Evolutionary conservation across 2,113 vertebrate species (phyloP), one percentile per base, ranked within the genome.

Genomic region (Seriola aureovittata): DNA sequence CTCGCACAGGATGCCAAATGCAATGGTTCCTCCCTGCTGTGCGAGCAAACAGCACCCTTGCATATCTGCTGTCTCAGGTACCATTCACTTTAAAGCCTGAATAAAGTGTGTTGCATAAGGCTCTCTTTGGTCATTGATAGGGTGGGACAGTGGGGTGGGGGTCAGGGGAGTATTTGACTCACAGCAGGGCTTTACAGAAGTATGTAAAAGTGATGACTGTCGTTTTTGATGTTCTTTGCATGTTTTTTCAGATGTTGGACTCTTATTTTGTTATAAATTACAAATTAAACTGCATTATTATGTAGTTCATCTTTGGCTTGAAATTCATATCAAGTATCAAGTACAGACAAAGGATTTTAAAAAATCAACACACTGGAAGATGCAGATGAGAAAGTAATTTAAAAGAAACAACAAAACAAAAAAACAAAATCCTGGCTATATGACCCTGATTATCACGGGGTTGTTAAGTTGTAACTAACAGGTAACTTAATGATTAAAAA

Each of bases 31-130:
- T 40, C 78, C 84, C 77, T 57, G 74, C 70, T 82, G 78, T 77
- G 75, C 67, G 54, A 80, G 46, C 80, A 76, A 85, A 85, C 80
- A 85, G 55, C 52, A 29, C 57, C 21, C n/a, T 58, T 71, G 59
- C 67, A 77, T 71, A 17, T n/a, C 42, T 74, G 52, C 70, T 83
- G 65, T 81, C 80, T 82, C 59, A 90, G 76, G 86, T 88, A 64
- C 48, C 36, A 69, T 76, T 89, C 69, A 80, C 38, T 83, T 71
- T 79, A 64, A 62, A 81, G 38, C 57, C 11, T 8, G 23, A 74
- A 70, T 86, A 75, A 72, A 78, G 25, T 66, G 44, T 25, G 44
- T 69, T 76, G 60, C 55, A 57, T 70, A 69, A 87, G 63, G 42
- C 42, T 67, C 50, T 63, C 38, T 57, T 40, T 59, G 64, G 77